Evolutionary conservation across 2,888 invertebrate species (phyloP).

Genomic region (Caenorhabditis doughertyi): DNA sequence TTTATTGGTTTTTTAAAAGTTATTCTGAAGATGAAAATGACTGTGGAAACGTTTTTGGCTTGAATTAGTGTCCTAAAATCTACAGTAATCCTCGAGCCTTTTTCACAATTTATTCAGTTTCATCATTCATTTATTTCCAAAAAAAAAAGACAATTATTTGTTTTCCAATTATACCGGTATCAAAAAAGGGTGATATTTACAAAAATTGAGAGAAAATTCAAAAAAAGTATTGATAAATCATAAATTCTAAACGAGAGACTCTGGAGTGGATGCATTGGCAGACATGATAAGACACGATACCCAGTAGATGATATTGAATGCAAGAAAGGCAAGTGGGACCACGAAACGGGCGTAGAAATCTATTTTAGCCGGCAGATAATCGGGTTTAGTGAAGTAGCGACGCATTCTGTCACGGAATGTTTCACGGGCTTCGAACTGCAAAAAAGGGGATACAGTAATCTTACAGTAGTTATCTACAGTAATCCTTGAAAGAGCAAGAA

Average conservation of each 20-base stretch:
- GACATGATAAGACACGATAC: constrained; percentile 74
- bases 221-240: constrained; percentile 4
- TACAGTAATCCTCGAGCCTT: too few relatives aligned
- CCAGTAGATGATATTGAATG: constrained; percentile 80
- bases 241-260: constrained; percentile 37
- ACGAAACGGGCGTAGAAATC: constrained; percentile 90
- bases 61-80: too few relatives aligned
- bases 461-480: too few relatives aligned
- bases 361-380: constrained; percentile 87
- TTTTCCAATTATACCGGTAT: neutral
- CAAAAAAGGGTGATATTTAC: neutral
- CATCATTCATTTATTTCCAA: too few relatives aligned
- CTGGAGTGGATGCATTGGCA: constrained; percentile 53
- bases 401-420: constrained; percentile 67
- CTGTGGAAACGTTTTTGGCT: too few relatives aligned
- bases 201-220: neutral
- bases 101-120: too few relatives aligned
- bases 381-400: constrained; percentile 78
- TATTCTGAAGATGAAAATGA: too few relatives aligned
- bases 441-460: constrained; percentile 12
- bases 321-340: constrained; percentile 79
- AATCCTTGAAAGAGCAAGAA: too few relatives aligned
- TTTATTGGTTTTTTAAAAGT: too few relatives aligned
- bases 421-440: constrained; percentile 60
- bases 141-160: too few relatives aligned